Conservation (phyloP, 2,888 invertebrate genomes). For the Scotopteryx bipunctaria region DNA sequence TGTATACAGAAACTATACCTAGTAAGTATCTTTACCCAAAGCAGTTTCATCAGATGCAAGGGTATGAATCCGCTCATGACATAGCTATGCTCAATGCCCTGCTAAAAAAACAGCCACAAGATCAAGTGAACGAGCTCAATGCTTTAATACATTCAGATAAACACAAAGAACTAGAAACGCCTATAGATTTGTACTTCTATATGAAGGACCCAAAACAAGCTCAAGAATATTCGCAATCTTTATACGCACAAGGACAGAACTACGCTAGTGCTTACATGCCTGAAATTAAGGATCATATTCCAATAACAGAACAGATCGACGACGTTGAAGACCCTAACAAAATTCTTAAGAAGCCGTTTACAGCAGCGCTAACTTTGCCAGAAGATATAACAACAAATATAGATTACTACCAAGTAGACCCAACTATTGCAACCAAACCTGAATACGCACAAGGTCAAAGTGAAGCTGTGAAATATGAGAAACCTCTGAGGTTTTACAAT, state of each 20-base stretch:
- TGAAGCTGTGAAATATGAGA: constrained; percentile 52
- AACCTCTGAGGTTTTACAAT: constrained; percentile 35
- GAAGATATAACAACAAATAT: constrained; percentile 50
- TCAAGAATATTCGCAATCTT: constrained; percentile 47
- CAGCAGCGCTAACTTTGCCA: constrained; percentile 37
- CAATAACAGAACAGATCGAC: constrained; percentile 72
- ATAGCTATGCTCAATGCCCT: constrained; percentile 72
- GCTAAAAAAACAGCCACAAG: constrained; percentile 72
- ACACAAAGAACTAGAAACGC: constrained; percentile 52
- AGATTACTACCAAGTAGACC: constrained; percentile 63
- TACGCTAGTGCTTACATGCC: constrained; percentile 52
- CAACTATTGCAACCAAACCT: constrained; percentile 41
- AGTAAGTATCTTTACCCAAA: constrained; percentile 65
- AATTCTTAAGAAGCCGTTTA: constrained; percentile 32
- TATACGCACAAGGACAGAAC: constrained; percentile 48
- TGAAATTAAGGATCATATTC: constrained; percentile 62
- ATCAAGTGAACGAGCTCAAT: constrained; percentile 77
- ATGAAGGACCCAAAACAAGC: constrained; percentile 54
- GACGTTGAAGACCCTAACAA: constrained; percentile 68
- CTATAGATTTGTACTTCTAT: constrained; percentile 68
- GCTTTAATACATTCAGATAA: constrained; percentile 61
- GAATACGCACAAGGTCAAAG: constrained; percentile 31
- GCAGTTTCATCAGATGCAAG: constrained; percentile 60
- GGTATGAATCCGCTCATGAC: constrained; percentile 64
- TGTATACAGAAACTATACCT: constrained; percentile 59